Percentiles rank a stretch among this genome's conserved stretches.
phyloP scores from a whole-genome alignment of 2,113 vertebrate species.

The Dasyornis broadbenti region DNA sequence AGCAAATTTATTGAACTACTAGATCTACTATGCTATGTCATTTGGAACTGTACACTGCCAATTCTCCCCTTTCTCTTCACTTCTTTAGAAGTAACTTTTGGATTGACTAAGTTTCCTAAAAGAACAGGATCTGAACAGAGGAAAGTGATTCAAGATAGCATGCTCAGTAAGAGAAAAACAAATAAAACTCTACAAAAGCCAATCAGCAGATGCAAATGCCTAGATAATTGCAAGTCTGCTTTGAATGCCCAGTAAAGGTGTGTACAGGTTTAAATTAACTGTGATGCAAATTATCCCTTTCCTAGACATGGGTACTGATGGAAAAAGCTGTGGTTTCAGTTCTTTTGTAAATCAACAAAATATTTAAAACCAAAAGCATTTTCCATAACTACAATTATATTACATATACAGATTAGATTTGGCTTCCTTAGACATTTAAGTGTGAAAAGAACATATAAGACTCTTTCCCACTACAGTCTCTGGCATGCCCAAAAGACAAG shows the following conservation, averaged over 20 bases:
- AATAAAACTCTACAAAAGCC: neutral
- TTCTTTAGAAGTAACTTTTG: neutral
- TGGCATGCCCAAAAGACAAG: neutral
- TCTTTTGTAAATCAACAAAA: neutral
- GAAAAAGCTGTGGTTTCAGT: rapidly evolving
- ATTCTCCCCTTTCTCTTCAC: neutral
- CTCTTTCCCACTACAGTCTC: neutral
- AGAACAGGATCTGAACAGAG: neutral
- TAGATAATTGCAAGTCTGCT: neutral
- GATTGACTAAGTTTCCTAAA: neutral
- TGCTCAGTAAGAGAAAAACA: neutral
- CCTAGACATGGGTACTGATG: neutral
- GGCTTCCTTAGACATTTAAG: neutral
- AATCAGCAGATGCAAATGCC: neutral
- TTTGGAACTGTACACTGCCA: neutral
- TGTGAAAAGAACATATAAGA: neutral
- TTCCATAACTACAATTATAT: neutral
- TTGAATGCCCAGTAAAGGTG: neutral
- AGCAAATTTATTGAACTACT: neutral
- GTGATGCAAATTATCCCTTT: neutral
- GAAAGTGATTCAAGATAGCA: neutral
- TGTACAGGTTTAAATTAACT: neutral
- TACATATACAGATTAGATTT: neutral
- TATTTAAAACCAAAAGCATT: neutral
- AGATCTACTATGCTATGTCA: neutral